Evolutionary conservation across 2,797 vertebrate species (phyloP).

Genomic region (Phoeniculus purpureus): DNA sequence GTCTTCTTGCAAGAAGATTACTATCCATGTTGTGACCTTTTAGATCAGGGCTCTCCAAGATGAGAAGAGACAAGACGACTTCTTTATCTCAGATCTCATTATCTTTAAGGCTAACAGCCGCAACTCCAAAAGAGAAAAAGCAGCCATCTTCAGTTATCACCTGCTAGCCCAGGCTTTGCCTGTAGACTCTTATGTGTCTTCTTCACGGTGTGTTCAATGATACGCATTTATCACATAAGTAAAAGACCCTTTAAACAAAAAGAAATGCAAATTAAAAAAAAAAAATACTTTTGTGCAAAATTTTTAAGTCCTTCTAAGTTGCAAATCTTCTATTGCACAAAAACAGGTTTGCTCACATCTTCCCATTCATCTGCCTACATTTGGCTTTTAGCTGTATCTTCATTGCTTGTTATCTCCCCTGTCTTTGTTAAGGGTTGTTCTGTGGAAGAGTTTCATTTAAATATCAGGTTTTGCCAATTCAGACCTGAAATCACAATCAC

Average conservation of each 20-base stretch:
- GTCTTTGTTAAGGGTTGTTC: neutral
- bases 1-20: neutral
- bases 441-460: neutral
- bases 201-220: neutral
- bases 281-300: neutral
- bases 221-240: rapidly evolving
- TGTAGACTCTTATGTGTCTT: neutral
- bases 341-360: neutral
- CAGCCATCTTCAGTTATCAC: rapidly evolving
- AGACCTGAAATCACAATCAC: neutral
- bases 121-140: neutral
- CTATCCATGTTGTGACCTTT: neutral
- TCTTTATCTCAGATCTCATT: slow-evolving; percentile 6
- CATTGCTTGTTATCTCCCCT: neutral
- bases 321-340: neutral
- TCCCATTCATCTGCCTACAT: neutral
- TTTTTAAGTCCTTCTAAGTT: neutral
- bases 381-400: neutral
- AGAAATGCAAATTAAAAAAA: neutral
- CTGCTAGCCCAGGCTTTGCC: neutral
- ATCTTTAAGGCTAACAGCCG: neutral
- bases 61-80: neutral
- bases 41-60: neutral
- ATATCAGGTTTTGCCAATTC: neutral
- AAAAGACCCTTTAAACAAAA: neutral